Conservation (phyloP, 92 coral and sea anemone species). For the Pocillopora grandis region DNA sequence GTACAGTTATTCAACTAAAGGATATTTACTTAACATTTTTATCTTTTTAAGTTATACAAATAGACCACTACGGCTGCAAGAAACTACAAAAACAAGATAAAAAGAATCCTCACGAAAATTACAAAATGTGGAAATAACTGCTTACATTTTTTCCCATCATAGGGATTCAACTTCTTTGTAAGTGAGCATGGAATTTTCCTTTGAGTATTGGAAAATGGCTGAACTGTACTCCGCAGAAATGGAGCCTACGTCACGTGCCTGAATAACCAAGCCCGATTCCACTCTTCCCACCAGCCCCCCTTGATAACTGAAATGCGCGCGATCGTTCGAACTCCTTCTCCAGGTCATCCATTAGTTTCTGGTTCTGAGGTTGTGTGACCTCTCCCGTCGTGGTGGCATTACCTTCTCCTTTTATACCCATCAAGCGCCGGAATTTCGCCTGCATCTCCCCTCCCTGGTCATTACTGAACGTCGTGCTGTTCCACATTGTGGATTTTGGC, state of each 20-base stretch:
- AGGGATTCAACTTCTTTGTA: not conserved
- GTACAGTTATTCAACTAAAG: too few species aligned
- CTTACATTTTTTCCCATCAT: not conserved
- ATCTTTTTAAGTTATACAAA: too few species aligned
- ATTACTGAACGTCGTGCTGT: conserved; percentile 74
- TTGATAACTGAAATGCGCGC: conserved; percentile 92
- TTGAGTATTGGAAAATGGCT: not conserved
- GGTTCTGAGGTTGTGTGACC: conserved; percentile 51
- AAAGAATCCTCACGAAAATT: too few species aligned
- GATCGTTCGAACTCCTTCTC: conserved; percentile 97
- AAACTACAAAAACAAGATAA: too few species aligned
- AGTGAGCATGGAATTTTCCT: not conserved
- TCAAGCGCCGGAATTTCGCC: conserved; percentile 94
- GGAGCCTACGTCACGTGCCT: conserved; percentile 47
- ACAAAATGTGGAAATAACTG: too few species aligned
- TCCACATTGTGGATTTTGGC: conserved; percentile 61
- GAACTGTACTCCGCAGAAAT: not conserved
- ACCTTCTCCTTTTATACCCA: conserved; percentile 86
- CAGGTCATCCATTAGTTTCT: conserved; percentile 75
- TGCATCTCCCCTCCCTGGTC: conserved; percentile 98
- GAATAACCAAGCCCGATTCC: conserved; percentile 98
- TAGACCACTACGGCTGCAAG: too few species aligned
- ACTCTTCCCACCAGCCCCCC: conserved; percentile 99
- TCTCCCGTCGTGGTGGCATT: conserved; percentile 10
- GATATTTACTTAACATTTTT: too few species aligned